Conservation (phyloP, 1,140 invertebrate species). For the Bombus balteatus region DNA sequence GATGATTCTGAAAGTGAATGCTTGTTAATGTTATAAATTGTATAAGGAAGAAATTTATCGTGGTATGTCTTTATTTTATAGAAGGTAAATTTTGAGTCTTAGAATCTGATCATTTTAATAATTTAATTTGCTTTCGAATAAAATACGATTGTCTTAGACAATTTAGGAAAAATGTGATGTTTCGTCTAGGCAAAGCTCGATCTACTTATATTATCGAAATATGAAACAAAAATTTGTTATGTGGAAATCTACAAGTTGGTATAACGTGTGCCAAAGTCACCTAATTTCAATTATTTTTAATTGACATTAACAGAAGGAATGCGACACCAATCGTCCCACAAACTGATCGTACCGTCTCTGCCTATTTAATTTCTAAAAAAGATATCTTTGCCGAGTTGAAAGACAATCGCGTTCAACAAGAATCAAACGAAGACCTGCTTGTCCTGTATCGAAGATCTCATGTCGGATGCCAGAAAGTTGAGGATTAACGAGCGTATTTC, state of each 20-base stretch:
- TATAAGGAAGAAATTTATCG: too few species aligned
- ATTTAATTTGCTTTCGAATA: too few species aligned
- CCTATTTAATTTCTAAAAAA: neutral
- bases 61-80: too few species aligned
- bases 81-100: too few species aligned
- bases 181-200: too few species aligned
- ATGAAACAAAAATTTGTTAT: too few species aligned
- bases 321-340: too few species aligned
- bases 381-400: neutral
- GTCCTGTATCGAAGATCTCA: neutral
- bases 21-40: neutral
- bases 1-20: neutral
- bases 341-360: too few species aligned
- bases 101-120: too few species aligned
- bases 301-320: neutral
- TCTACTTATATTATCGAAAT: too few species aligned
- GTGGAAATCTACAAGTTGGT: neutral
- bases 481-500: slow-evolving; percentile 25
- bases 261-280: neutral
- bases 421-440: neutral
- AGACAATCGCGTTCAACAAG: neutral
- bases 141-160: too few species aligned
- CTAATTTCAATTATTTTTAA: neutral
- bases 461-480: neutral
- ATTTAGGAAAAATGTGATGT: too few species aligned